Percentiles rank a stretch among this genome's conserved stretches.
Evolutionary conservation across 2,797 vertebrate genomes (phyloP).

Genomic region (Hypotaenidia okinawae): DNA sequence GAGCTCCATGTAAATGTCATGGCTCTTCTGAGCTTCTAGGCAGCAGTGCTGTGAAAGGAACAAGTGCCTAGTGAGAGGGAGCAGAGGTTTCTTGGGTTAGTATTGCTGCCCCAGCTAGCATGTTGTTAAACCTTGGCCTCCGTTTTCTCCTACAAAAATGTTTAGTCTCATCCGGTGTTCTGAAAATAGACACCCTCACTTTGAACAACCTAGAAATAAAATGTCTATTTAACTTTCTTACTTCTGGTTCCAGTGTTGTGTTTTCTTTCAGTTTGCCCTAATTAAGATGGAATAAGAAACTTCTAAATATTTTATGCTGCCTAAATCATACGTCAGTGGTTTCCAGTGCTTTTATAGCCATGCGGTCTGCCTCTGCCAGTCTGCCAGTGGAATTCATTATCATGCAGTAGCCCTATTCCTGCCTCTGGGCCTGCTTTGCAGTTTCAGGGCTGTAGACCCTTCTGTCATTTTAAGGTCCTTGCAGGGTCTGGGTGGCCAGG

Average conservation of each 20-base stretch:
- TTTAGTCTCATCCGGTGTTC: neutral
- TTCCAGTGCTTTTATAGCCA: neutral
- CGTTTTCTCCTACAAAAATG: neutral
- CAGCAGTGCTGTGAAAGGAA: neutral
- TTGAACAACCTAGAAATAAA: neutral
- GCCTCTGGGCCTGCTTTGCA: neutral
- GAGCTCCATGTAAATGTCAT: accelerated
- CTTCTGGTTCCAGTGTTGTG: neutral
- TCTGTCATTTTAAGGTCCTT: neutral
- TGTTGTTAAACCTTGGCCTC: neutral
- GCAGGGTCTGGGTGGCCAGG: neutral
- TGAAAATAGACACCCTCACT: neutral
- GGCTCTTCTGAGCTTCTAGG: neutral
- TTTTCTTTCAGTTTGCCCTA: constrained; percentile 23
- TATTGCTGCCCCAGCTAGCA: neutral
- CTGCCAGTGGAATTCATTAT: neutral
- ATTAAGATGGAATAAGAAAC: constrained; percentile 1
- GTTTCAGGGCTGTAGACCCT: neutral
- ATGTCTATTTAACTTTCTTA: neutral
- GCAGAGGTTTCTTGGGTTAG: neutral
- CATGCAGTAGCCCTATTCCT: neutral
- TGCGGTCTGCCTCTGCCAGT: neutral
- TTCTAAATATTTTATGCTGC: neutral
- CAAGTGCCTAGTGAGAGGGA: neutral
- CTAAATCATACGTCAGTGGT: neutral